Base-by-base conservation (phyloP, 2,113 vertebrate species). In the Oceanodroma tethys region DNA sequence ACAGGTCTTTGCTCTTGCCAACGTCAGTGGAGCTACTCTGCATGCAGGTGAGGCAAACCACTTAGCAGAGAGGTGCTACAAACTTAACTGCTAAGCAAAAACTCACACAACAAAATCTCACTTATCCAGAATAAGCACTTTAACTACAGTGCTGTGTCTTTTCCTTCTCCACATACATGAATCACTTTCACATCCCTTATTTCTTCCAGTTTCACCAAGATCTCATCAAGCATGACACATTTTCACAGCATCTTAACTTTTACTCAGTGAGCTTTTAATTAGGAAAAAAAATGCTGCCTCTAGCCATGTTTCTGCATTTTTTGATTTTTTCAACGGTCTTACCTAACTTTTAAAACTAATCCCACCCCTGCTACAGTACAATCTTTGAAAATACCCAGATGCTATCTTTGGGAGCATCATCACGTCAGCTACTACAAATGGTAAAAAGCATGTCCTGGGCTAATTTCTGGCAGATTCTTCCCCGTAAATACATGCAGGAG, bases 81-180 rank as follows among this genome's bases (percentile, higher is more conserved):
- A 67, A 32, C 17, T 13, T 38, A 34, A 58, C 42, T 23, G 16
- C 71, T 62, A 82, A 80, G n/a, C 52, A 82, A 72, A 89, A 58
- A 5, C 25, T 29, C 52, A 36, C 30, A 26, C 14, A 60, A 32
- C 43, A 87, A 63, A 59, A 83, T 16, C 79, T 45, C 36, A 14
- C 8, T 22, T 47, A 34, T 2, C 36, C 34, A 60, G 22, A 89
- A 72, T 8, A 53, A 88, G 48, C 47, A 12, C 26, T 74, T 73
- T 2, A 93, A 74, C 40, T 55, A n/a, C 42, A 38, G 16, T 19
- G 29, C 6, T 34, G 27, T 0, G 0, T 60, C 66, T 58, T 7
- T 58, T 70, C 25, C n/a, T 76, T 75, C 71, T 62, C 58, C 1
- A 1, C 21, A 55, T 20, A 86, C 7, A 2, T 4, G 10, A 73